phyloP scores from a whole-genome alignment of 2,113 vertebrate genomes.

The Phoxinus phoxinus region DNA sequence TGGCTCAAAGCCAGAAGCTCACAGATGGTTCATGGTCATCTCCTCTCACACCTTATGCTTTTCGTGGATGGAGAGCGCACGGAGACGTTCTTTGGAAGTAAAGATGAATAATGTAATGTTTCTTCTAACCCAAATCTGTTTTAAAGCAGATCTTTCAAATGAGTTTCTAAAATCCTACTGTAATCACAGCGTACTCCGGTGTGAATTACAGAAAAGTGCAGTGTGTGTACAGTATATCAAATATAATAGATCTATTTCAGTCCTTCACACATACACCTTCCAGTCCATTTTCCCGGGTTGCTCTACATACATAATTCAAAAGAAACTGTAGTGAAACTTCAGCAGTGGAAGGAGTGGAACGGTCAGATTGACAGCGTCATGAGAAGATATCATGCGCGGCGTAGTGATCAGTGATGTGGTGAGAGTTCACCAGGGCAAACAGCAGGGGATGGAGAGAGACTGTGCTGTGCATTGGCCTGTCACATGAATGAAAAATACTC shows the following conservation, averaged over 20 bases:
- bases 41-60: slow-evolving; percentile 54
- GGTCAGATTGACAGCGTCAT: neutral
- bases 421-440: slow-evolving; percentile 36
- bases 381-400: neutral
- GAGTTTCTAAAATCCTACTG: neutral
- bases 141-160: neutral
- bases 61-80: slow-evolving; percentile 32
- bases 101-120: neutral
- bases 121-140: neutral
- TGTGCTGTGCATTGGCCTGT: slow-evolving; percentile 16
- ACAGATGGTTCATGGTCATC: slow-evolving; percentile 61
- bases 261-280: neutral
- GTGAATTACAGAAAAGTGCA: neutral
- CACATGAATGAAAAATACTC: slow-evolving; percentile 40
- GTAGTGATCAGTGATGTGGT: slow-evolving; percentile 12
- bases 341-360: neutral
- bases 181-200: neutral
- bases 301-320: neutral
- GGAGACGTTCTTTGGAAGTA: too few relatives aligned
- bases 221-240: neutral
- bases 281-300: neutral
- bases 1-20: slow-evolving; percentile 47
- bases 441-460: slow-evolving; percentile 22
- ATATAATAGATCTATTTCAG: neutral
- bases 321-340: slow-evolving; percentile 3